A percentile compares a stretch with the other conserved stretches of the same genome.
phyloP scores from a whole-genome alignment of 2,113 vertebrate species.

The Poeciliopsis occidentalis region DNA sequence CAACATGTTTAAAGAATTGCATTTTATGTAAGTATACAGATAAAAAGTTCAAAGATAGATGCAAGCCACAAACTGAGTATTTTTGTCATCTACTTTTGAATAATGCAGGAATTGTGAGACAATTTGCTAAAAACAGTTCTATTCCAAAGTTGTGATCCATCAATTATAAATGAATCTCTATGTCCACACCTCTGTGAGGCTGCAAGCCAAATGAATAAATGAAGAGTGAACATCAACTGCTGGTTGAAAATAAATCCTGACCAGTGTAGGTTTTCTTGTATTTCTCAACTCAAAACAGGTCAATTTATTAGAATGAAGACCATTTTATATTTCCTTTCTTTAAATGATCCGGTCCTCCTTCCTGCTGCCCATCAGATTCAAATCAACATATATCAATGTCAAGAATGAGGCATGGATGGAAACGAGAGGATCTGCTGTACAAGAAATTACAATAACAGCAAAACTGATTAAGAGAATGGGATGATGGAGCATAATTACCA shows the following conservation, averaged over 20 bases:
- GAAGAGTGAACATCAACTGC: neutral
- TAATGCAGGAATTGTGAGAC: neutral
- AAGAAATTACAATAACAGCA: slow-evolving; percentile 37
- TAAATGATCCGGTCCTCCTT: neutral
- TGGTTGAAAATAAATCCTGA: neutral
- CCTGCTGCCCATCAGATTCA: neutral
- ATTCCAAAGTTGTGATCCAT: neutral
- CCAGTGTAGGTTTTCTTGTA: neutral
- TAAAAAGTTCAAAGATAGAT: too few relatives aligned
- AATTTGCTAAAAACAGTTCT: neutral
- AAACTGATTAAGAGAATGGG: slow-evolving; percentile 45
- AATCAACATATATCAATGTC: slow-evolving; percentile 4
- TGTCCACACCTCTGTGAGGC: neutral
- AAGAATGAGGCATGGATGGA: slow-evolving; percentile 29
- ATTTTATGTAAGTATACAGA: too few relatives aligned
- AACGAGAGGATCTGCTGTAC: slow-evolving; percentile 16
- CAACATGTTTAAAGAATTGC: too few relatives aligned
- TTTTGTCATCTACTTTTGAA: neutral
- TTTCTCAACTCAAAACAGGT: neutral
- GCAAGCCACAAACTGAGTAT: neutral
- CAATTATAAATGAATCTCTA: neutral
- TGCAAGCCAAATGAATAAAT: neutral
- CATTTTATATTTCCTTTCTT: neutral
- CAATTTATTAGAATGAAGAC: too few relatives aligned
- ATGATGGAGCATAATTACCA: slow-evolving; percentile 32